Evolutionary conservation across 2,888 invertebrate species (phyloP), one percentile per base, ranked within the genome.

Genomic region (Pseudeuparius sepicola): DNA sequence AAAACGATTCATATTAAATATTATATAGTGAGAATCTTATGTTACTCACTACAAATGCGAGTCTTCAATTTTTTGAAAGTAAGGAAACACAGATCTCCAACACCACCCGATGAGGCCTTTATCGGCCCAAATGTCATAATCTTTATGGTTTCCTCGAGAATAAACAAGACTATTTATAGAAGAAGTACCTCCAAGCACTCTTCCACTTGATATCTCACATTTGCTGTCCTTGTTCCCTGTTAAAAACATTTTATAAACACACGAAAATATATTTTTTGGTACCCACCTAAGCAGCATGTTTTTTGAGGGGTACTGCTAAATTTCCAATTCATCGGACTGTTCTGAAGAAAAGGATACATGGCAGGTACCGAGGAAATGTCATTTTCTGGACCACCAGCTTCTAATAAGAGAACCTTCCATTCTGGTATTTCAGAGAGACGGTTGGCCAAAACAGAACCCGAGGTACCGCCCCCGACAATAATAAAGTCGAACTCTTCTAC

Each of bases 141-240:
- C 87, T 3, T 66, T 60, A 1, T 69, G 66, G 47, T 76, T 70
- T 7, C 82, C 85, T 41, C 83, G 63, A 0, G 79, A 80, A 50
- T 81, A 84, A 49, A 81, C 75, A 85, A 89, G 85, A 48, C 78
- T 78, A 55, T 88, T 88, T 6, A 87, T 63, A 1, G 81, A 76
- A 42, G 81, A 81, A 5, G 78, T 78, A 2, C 89, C 89, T 4
- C 89, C 89, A 53, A 89, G 69, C 0, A 83, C 81, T 57, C 81
- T 85, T 3, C 87, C 88, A 37, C 49, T 29, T 43, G 49, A 43
- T 7, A 54, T 37, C 7, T 45, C 39, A 36, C 60, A 58, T 38
- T 45, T 43, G 24, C 54, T 40, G 23, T 54, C 50, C 24, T 44
- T 42, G 44, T 48, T 50, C 12, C 51, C 56, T 56, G 14, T 9